Evolutionary conservation across 1,140 invertebrate species (phyloP).

Genomic region (Drosophila watanabei): DNA sequence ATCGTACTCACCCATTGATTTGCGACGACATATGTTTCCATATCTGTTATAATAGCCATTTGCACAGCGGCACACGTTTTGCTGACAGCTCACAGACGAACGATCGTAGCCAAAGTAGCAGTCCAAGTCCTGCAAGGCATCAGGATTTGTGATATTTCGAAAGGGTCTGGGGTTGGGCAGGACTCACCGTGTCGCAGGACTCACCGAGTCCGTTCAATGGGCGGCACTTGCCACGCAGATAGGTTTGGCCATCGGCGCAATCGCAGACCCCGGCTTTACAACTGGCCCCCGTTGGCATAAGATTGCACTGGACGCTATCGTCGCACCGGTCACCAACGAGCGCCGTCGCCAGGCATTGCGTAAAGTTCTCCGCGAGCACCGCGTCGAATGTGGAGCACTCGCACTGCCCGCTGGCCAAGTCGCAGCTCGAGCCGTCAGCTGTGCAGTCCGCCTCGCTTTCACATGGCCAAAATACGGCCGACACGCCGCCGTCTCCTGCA

Average conservation of each 20-base stretch:
- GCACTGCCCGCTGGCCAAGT: slow-evolving; percentile 55
- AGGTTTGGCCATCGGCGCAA: slow-evolving; percentile 84
- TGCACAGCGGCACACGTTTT: slow-evolving; percentile 80
- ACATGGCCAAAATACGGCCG: slow-evolving; percentile 82
- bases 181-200: slow-evolving; percentile 68
- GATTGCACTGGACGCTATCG: slow-evolving; percentile 83
- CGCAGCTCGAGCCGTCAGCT: slow-evolving; percentile 72
- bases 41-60: slow-evolving; percentile 85
- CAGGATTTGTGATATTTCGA: background rate
- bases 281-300: slow-evolving; percentile 85
- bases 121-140: slow-evolving; percentile 70
- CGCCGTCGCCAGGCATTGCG: slow-evolving; percentile 77
- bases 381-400: slow-evolving; percentile 65
- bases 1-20: slow-evolving; percentile 79
- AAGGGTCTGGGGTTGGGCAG: too few relatives aligned
- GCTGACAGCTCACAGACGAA: slow-evolving; percentile 76
- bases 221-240: slow-evolving; percentile 81
- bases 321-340: slow-evolving; percentile 83
- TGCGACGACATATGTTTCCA: slow-evolving; percentile 85
- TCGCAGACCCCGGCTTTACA: slow-evolving; percentile 85
- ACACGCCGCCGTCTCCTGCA: slow-evolving; percentile 62
- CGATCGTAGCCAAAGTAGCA: slow-evolving; percentile 85
- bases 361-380: slow-evolving; percentile 71
- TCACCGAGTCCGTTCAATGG: slow-evolving; percentile 74
- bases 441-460: slow-evolving; percentile 73